These are phyloP conservation scores for Smittia sp. DNA, from an alignment of 2,888 invertebrate species.

Conservation along the genomic window DNA sequence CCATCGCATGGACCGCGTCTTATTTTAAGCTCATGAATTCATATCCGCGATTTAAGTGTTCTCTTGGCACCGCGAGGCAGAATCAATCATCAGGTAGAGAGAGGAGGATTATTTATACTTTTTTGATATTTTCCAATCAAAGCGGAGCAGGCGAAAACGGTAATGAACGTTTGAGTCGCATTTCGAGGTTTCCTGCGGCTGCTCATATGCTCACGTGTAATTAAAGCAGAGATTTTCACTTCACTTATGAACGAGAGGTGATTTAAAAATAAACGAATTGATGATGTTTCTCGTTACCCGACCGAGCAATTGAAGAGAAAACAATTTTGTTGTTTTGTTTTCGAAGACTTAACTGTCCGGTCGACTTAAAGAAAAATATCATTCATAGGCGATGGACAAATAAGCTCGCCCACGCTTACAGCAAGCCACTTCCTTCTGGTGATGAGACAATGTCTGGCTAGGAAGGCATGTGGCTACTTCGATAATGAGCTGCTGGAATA, in stretches of 20 bases:
- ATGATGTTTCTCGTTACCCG: neutral
- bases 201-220: neutral
- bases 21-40: neutral
- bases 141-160: neutral
- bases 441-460: no score
- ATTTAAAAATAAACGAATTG: neutral
- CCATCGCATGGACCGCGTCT: neutral
- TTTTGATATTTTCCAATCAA: neutral
- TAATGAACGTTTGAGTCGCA: neutral
- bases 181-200: neutral
- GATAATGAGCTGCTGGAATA: no score
- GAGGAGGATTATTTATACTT: conserved; percentile 1
- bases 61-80: neutral
- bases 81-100: neutral
- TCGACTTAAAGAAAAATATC: no score
- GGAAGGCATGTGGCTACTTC: no score
- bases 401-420: no score
- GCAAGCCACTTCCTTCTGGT: no score
- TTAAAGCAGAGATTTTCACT: neutral
- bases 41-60: neutral
- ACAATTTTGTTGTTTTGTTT: conserved; percentile 14
- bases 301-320: neutral
- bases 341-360: neutral
- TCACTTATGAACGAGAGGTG: neutral
- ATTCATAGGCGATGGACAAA: no score